Conservation (phyloP, 2,797 vertebrate genomes). For the Eupleurogrammus muticus region DNA sequence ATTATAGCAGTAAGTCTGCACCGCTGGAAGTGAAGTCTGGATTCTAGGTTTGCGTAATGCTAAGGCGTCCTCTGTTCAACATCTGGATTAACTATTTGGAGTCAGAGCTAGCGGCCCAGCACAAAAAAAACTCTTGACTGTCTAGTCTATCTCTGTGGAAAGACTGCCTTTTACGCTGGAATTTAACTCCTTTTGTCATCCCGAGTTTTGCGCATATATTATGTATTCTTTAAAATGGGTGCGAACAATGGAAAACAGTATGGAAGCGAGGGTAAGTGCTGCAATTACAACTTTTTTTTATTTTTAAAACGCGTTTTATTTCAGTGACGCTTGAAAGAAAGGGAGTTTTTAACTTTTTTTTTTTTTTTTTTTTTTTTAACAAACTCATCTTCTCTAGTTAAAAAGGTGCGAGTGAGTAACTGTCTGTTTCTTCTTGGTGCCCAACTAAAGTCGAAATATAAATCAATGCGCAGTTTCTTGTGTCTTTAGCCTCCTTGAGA, state of each 20-base stretch:
- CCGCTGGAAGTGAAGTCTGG: conserved; percentile 59
- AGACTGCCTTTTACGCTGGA: conserved; percentile 37
- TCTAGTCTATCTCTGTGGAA: conserved; percentile 40
- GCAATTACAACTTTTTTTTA: conserved; percentile 6
- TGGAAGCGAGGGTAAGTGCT: conserved; percentile 95
- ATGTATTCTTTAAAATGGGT: conserved; percentile 96
- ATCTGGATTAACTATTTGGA: conserved; percentile 85
- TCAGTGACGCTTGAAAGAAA: neutral
- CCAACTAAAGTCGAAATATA: neutral
- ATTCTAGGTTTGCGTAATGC: conserved; percentile 68
- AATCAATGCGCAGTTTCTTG: conserved; percentile 8
- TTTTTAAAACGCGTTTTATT: conserved; percentile 23
- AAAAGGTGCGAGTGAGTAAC: neutral
- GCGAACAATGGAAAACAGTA: conserved; percentile 98
- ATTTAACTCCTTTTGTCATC: conserved; percentile 54
- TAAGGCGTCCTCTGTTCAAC: conserved; percentile 66
- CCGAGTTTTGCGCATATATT: conserved; percentile 79
- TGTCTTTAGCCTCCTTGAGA: neutral
- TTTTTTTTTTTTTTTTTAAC: neutral
- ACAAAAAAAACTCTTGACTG: conserved; percentile 33
- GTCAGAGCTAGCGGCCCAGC: conserved; percentile 61
- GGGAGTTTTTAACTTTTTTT: too few species aligned
- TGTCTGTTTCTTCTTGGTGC: neutral
- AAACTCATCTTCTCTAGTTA: neutral
- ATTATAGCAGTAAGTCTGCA: conserved; percentile 33